Base-by-base conservation (phyloP, 2,113 vertebrate species). In the Gracilinanus agilis region DNA sequence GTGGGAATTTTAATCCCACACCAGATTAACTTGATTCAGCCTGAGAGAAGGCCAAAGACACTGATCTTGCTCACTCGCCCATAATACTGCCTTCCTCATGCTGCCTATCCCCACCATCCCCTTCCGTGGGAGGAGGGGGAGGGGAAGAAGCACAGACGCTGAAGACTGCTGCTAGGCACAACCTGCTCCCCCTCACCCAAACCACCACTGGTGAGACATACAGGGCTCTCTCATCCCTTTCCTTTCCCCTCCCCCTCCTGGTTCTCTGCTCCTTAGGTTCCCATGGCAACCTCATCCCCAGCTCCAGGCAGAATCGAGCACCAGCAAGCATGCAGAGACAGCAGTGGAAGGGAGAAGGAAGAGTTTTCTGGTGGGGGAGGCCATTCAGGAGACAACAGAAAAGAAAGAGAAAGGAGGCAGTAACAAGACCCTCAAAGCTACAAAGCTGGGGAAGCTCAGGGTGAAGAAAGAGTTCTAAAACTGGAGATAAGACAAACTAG, bases 281-380 rank as follows among this genome's bases (percentile, higher is more conserved):
- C 98, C 98, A 98, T 98, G 98, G 98, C 98, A 99, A 99, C 98
- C 1, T 23, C 97, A 98, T 98, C 98, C 96, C 96, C 83, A 96
- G 98, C 97, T 98, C 97, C 0, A 95, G 98, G 96, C 98, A 92
- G 97, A 94, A 95, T 40, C 0, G 96, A 93, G 94, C 95, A 91
- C 4, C 8, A 89, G 95, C 89, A 34, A 94, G 0, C 58, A 2
- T 55, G 58, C 23, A 0, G 0, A 94, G 89, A 92, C 61, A 94
- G 93, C 29, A 27, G 53, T n/a, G 55, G 75, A 54, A 40, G 44
- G 54, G 53, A 54, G 54, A 21, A 54, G 92, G 53, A 44, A 58
- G 98, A 97, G 97, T 92, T 53, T 93, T 92, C 94, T 93, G 94
- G 95, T 93, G 93, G 97, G 91, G 97, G 92, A 93, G 89, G 92